Evolutionary conservation across 2,113 vertebrate genomes (phyloP), one percentile per base, ranked within the genome.

Genomic region (Mus pahari): DNA sequence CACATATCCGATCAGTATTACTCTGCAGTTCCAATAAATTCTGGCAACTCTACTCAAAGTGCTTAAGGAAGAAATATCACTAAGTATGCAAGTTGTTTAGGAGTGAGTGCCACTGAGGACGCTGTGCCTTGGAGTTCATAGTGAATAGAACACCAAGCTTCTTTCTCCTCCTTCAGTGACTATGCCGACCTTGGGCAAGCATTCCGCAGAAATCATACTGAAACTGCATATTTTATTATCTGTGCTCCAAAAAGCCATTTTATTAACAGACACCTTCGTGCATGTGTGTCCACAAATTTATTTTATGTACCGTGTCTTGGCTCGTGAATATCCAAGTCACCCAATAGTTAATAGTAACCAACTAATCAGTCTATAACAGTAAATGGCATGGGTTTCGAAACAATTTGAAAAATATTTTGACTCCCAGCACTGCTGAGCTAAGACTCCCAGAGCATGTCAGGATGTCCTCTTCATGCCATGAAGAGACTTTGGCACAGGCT

Each of bases 241-340:
- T 53, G 20, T 13, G 13, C 16, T 19, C 42, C 71, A 62, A 90
- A 77, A 11, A 19, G 58, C 45, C 17, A 88, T 20, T 64, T 71
- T 39, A 26, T 60, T 39, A 62, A 16, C 58, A 7, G 70, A 36
- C 28, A 36, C 64, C 42, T 48, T 48, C 13, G 53, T 55, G 53
- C 14, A 13, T 55, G 10, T 17, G 3, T 8, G 0, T 26, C 24
- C 5, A 86, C 28, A 64, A 36, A 62, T 24, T 66, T 4, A 3
- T 26, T 88, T 96, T 45, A 84, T 3, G 55, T 53, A 45, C 42
- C 31, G 36, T 58, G 20, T 78, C 66, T 91, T 74, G 31, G n/a
- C 20, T 94, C 28, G 77, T 36, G 55, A 96, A 79, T 86, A 74
- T n/a, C 87, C 70, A 84, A 84, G 39, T 74, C 55, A 66, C 13